These are phyloP conservation scores for Pogonophryne albipinna DNA, from an alignment of 2,797 vertebrate genomes.

Conservation along the genomic window DNA sequence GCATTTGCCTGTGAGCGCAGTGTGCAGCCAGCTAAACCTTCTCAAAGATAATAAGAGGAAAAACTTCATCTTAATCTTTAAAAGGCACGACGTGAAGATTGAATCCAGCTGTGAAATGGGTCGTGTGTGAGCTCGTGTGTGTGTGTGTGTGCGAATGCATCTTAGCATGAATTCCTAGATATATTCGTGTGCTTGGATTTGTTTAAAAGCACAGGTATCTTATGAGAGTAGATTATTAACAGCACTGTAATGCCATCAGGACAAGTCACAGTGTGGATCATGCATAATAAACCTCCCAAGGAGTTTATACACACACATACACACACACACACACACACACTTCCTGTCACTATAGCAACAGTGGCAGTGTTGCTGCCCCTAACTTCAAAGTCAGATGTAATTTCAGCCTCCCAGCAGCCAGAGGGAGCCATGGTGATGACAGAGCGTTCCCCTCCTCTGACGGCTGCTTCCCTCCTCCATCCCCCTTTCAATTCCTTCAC, in stretches of 20 bases:
- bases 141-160: conserved; percentile 19
- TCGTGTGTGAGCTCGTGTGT: conserved; percentile 19
- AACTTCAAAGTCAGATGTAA: conserved; percentile 97
- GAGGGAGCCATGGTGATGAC: conserved; percentile 91
- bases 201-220: conserved; percentile 73
- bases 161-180: conserved; percentile 41
- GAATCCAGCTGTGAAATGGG: conserved; percentile 78
- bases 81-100: conserved; percentile 74
- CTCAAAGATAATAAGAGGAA: conserved; percentile 77
- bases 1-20: conserved; percentile 69
- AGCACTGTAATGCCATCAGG: conserved; percentile 77
- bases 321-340: conserved; percentile 43
- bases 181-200: conserved; percentile 38
- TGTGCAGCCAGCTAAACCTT: conserved; percentile 75
- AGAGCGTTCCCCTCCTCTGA: conserved; percentile 52
- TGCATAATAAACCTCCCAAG: conserved; percentile 82
- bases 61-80: conserved; percentile 82
- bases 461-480: conserved; percentile 25
- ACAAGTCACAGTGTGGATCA: conserved; percentile 80
- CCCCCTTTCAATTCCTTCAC: conserved; percentile 15
- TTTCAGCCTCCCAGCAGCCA: conserved; percentile 96
- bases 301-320: conserved; percentile 58
- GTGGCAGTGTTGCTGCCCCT: conserved; percentile 86
- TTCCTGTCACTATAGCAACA: conserved; percentile 91
- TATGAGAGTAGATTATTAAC: conserved; percentile 80